These are phyloP conservation scores for Melipona bicolor DNA, from an alignment of 2,888 invertebrate genomes.

Conservation along the genomic window DNA sequence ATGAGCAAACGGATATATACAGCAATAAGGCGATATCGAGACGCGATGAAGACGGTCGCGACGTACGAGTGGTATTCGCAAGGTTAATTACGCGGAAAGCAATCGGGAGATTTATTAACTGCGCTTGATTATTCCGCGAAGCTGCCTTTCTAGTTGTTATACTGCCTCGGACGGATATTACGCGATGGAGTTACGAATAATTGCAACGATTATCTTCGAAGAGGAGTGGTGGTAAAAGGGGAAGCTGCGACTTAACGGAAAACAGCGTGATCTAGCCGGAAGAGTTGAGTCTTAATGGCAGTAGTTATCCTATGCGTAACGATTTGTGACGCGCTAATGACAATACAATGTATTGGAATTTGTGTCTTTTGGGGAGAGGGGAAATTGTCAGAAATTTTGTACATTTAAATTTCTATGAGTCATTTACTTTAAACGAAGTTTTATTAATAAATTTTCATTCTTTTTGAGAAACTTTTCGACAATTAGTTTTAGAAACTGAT, in stretches of 20 bases:
- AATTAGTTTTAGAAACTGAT: too few relatives aligned
- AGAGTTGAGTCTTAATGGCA: not conserved
- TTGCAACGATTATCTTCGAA: conserved; percentile 27
- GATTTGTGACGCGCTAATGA: not conserved
- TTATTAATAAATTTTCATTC: too few relatives aligned
- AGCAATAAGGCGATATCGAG: not conserved
- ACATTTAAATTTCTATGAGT: not conserved
- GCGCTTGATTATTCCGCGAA: conserved; percentile 38
- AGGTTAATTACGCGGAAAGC: conserved; percentile 47
- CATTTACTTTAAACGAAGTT: too few relatives aligned
- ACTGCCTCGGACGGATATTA: conserved; percentile 31
- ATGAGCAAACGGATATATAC: not conserved
- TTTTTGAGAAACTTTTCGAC: too few relatives aligned
- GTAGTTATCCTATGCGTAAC: not conserved
- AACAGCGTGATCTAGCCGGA: conserved; percentile 38
- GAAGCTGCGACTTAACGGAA: conserved; percentile 50
- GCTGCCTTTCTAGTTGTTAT: conserved; percentile 28
- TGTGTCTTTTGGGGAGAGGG: not conserved
- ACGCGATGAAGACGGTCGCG: not conserved
- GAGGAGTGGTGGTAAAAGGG: conserved; percentile 2
- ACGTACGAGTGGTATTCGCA: conserved; percentile 6
- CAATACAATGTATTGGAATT: not conserved
- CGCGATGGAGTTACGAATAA: conserved; percentile 49
- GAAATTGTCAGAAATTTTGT: not conserved
- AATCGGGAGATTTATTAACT: conserved; percentile 43